Evolutionary conservation across 2,797 vertebrate genomes (phyloP), one percentile per base, ranked within the genome.

Genomic region (Sebastes steindachneri): DNA sequence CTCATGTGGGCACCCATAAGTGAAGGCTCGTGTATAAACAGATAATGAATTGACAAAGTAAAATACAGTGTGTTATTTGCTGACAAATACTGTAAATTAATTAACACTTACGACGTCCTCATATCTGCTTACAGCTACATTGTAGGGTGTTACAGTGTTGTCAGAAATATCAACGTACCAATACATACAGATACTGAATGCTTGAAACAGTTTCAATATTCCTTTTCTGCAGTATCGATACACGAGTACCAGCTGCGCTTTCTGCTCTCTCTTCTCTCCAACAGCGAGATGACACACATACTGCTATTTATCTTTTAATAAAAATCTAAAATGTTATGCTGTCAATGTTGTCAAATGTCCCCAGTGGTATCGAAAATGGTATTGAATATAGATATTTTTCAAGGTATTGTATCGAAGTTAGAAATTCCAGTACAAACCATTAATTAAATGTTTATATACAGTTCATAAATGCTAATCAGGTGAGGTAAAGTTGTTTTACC

Each of bases 271-370:
- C 41, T 45, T 0, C 41, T 45, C 41, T 3, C 15, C 14, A 41
- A 41, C 3, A 41, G 14, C 14, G 37, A 17, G 37, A 41, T 41
- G 37, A 41, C 37, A 41, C 37, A 41, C 37, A 17, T 41, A 41
- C 14, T 41, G 37, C 37, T 41, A 41, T 41, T 41, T 41, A 41
- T 41, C 37, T 41, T 41, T 41, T 41, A 41, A 41, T 41, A 41
- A 17, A 41, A 41, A 41, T 41, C 37, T 17, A 41, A 41, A 41
- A 41, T 41, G 37, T 41, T 41, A 41, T 41, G 37, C 37, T 17
- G 0, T 7, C 37, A 0, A 15, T 41, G 37, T 41, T 41, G 37
- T 41, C 14, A 3, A 15, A 41, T 41, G 0, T 41, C 37, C 37
- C 37, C 37, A 15, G 37, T 7, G 41, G 1, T 45, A 45, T 19